Conservation (phyloP, 2,113 vertebrate genomes). For the Garra rufa region DNA sequence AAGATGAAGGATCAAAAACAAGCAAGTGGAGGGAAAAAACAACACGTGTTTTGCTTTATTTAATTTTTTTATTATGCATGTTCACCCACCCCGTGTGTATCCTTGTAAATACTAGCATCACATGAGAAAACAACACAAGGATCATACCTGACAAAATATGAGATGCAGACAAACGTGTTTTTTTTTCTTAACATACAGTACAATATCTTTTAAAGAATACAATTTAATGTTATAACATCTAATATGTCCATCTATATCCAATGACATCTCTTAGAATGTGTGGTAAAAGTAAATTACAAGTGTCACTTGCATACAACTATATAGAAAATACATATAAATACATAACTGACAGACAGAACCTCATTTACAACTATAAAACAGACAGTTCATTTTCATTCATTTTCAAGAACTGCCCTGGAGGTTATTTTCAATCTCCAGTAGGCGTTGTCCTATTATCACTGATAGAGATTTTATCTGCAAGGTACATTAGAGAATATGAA, state of each 20-base stretch:
- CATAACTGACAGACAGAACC: background rate
- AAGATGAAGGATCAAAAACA: conserved; percentile 33
- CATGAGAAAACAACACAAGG: background rate
- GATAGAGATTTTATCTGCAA: conserved; percentile 75
- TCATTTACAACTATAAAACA: background rate
- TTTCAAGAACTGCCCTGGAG: conserved; percentile 50
- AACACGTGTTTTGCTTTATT: conserved; percentile 2
- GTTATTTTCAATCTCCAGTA: conserved; percentile 68
- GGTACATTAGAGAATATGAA: background rate
- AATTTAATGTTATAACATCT: background rate
- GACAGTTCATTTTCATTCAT: conserved; percentile 3
- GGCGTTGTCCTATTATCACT: conserved; percentile 70
- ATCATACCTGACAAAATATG: background rate
- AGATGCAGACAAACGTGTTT: background rate
- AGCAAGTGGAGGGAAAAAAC: background rate
- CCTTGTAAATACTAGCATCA: background rate
- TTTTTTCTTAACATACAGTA: background rate
- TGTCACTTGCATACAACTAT: background rate
- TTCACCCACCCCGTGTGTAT: background rate
- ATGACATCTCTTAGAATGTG: background rate
- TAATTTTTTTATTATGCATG: background rate
- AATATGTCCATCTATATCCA: background rate
- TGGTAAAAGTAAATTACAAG: background rate
- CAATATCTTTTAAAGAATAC: background rate
- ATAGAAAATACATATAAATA: background rate